A percentile compares a stretch with the other conserved stretches of the same genome.
These are phyloP conservation scores for Halocynthia roretzi DNA, from an alignment of 23 tunicate species.

Conservation along the genomic window DNA sequence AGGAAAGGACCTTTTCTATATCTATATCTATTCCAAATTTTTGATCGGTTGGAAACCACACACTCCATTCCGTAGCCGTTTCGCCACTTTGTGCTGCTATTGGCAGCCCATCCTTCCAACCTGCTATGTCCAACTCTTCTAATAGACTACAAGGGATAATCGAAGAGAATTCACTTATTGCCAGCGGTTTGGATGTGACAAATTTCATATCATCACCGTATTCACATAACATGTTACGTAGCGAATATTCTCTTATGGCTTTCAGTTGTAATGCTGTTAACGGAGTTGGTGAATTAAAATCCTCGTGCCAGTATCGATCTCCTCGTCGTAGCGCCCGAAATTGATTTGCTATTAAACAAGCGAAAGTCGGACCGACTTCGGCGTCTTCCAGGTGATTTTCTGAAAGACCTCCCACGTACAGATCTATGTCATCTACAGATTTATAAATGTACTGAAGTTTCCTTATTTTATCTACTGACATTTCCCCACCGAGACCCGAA, in stretches of 20 bases:
- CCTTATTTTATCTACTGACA: constrained; percentile 6
- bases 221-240: constrained; percentile 7
- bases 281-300: constrained; percentile 13
- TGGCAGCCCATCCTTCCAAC: not conserved
- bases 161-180: no score
- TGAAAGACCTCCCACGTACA: constrained; percentile 56
- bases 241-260: constrained; percentile 1
- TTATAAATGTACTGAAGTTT: constrained; percentile 18
- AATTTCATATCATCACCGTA: constrained; percentile 15
- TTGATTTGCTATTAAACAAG: constrained; percentile 54
- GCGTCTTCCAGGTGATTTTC: constrained; percentile 56
- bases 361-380: constrained; percentile 67
- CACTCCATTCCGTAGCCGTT: constrained; percentile 50
- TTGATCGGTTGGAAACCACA: constrained; percentile 63
- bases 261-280: constrained; percentile 14
- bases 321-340: constrained; percentile 55
- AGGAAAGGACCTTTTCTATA: constrained; percentile 17
- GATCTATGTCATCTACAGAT: constrained; percentile 67
- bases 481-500: constrained; percentile 30
- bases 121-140: no score
- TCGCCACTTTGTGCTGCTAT: not conserved
- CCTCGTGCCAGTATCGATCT: constrained; percentile 72
- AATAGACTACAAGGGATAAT: no score
- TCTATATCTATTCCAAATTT: constrained; percentile 19
- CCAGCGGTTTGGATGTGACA: constrained; percentile 1